phyloP scores from a whole-genome alignment of 2,888 invertebrate genomes.

The Lingula anatina region DNA sequence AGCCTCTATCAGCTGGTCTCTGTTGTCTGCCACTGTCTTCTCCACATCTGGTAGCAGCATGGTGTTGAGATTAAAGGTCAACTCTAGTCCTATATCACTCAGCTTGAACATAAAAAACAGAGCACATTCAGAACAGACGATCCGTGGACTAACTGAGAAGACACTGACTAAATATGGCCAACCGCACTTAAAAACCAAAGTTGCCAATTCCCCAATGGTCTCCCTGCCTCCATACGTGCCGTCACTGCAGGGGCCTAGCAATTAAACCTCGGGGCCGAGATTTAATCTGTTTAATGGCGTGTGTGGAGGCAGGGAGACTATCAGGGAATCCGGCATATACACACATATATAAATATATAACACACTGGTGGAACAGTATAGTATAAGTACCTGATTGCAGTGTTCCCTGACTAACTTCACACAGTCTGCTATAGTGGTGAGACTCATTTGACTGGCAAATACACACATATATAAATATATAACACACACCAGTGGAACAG shows the following conservation, averaged over 20 bases:
- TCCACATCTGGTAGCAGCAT: constrained; percentile 72
- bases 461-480: neutral
- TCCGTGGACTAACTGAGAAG: constrained; percentile 1
- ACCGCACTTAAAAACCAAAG: neutral
- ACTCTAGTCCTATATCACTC: constrained; percentile 72
- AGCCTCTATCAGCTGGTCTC: constrained; percentile 76
- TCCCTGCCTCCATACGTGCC: no score
- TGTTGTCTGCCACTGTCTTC: constrained; percentile 70
- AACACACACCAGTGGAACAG: neutral
- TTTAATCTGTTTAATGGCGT: no score
- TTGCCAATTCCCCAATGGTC: neutral
- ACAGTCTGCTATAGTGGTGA: constrained; percentile 80
- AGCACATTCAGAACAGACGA: neutral
- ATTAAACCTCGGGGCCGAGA: no score
- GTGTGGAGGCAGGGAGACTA: no score
- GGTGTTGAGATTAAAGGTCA: constrained; percentile 85
- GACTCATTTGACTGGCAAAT: constrained; percentile 63
- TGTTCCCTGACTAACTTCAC: constrained; percentile 74
- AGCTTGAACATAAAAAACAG: constrained; percentile 49
- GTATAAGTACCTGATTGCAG: constrained; percentile 60
- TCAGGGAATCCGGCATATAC: no score
- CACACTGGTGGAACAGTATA: neutral
- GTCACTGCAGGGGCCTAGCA: no score
- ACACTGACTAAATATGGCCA: neutral
- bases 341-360: neutral